Evolutionary conservation across 1,140 invertebrate species (phyloP), one percentile per base, ranked within the genome.

Genomic region (Calephelis nemesis): DNA sequence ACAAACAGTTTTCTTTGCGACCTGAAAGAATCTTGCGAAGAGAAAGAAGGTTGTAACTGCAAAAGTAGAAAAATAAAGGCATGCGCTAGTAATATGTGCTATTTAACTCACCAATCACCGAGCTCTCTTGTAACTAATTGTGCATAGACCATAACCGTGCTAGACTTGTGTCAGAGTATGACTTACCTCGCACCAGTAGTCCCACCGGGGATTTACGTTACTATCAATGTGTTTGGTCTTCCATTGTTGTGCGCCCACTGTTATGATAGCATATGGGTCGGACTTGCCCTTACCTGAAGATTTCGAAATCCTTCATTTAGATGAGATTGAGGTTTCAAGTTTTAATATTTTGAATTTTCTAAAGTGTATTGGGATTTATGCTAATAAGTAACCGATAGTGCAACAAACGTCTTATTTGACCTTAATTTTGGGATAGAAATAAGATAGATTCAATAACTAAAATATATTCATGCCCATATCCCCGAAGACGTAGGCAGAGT

Each of bases 131-230:
- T 39, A 39, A 58, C 19, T 58, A 58, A 39, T 19, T 74, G 81
- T 82, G 81, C 76, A 84, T 74, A 74, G 42, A 58, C 67, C 60
- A 62, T 73, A 73, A 72, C 71, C 66, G 65, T 73, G 75, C 45
- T 47, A 73, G 62, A 49, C 11, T 45, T 58, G 50, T 48, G 42
- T 47, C 13, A 39, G 30, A 50, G 40, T 7, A 60, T 11, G 45
- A 50, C 65, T 93, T 94, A 98, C 97, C 96, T 98, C 97, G 82
- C 97, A 98, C 95, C 96, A 97, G 87, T 92, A 98, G 85, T 98
- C 97, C 98, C 98, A 99, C 77, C 97, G 96, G 12, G 98, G 98
- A 93, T 97, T 96, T 10, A 99, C 94, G 70, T 96, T 97, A 87
- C 98, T 98, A 79, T 98, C 95, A 75, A 99, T 98, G 8, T 96